Percentiles rank a stretch among this genome's conserved stretches.
Evolutionary conservation across 2,888 invertebrate genomes (phyloP).

Genomic region (Linyphia triangularis): DNA sequence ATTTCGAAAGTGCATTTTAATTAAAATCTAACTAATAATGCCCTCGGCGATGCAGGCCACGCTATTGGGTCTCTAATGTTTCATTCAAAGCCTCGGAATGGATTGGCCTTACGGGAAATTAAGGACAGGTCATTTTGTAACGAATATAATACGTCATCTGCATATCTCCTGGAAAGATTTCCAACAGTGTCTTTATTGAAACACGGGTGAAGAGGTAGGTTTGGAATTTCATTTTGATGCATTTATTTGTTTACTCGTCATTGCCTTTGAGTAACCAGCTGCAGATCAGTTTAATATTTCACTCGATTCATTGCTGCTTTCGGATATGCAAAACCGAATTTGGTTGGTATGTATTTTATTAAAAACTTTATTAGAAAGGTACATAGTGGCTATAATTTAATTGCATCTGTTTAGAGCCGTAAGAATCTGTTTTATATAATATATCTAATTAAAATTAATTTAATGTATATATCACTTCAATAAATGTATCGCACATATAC

Average conservation of each 20-base stretch:
- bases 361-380: too few relatives aligned
- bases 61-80: constrained; percentile 13
- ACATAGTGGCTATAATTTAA: too few relatives aligned
- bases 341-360: too few relatives aligned
- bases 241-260: neutral
- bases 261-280: neutral
- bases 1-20: constrained; percentile 60
- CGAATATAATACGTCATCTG: neutral
- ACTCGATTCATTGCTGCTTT: too few relatives aligned
- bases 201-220: neutral
- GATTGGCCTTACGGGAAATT: constrained; percentile 27
- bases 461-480: too few relatives aligned
- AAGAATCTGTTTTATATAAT: too few relatives aligned
- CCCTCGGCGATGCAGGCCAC: neutral
- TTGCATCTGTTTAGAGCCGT: too few relatives aligned
- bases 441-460: too few relatives aligned
- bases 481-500: too few relatives aligned
- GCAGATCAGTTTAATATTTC: neutral
- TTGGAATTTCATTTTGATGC: neutral
- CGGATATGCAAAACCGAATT: too few relatives aligned
- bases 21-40: constrained; percentile 51
- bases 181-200: neutral
- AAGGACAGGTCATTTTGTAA: neutral
- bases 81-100: neutral
- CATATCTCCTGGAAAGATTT: neutral